These are phyloP conservation scores for Halichondria panicea DNA, from an alignment of 37 sponge, comb jelly and placozoan genomes.

Conservation along the genomic window DNA sequence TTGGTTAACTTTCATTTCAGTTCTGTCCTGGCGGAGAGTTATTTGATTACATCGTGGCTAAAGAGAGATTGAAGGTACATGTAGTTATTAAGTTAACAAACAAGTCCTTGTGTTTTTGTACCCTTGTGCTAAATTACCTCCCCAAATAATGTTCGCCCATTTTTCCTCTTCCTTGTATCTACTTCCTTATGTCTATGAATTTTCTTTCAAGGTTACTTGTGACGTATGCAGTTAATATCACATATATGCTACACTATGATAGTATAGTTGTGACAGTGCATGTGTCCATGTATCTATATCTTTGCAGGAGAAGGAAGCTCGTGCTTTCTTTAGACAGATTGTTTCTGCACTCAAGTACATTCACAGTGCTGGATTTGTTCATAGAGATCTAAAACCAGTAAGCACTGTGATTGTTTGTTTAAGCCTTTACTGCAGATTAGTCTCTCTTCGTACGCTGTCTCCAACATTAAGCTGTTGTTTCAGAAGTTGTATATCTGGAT, in stretches of 20 bases:
- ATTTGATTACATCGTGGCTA: constrained; percentile 96
- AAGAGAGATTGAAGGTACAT: constrained; percentile 83
- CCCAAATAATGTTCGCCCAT: too few relatives aligned
- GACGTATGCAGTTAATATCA: too few relatives aligned
- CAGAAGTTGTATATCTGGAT: too few relatives aligned
- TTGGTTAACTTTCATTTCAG: constrained; percentile 36
- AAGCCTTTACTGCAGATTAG: too few relatives aligned
- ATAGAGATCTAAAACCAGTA: constrained; percentile 93
- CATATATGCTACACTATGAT: too few relatives aligned
- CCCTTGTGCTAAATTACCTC: too few relatives aligned
- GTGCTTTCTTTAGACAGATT: constrained; percentile 90
- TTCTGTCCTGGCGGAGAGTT: constrained; percentile 93
- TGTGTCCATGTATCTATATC: too few relatives aligned
- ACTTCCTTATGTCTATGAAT: background rate
- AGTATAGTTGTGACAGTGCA: too few relatives aligned
- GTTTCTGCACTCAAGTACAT: constrained; percentile 79
- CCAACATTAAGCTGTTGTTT: too few relatives aligned
- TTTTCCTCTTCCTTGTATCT: background rate
- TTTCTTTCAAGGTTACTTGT: background rate
- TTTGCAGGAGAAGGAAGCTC: constrained; percentile 82
- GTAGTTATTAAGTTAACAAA: too few relatives aligned
- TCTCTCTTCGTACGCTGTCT: too few relatives aligned
- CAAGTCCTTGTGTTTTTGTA: too few relatives aligned
- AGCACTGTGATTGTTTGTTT: constrained; percentile 14
- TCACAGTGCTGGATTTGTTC: constrained; percentile 73